Evolutionary conservation across 2,888 invertebrate species (phyloP).

Genomic region (Acronicta alni): DNA sequence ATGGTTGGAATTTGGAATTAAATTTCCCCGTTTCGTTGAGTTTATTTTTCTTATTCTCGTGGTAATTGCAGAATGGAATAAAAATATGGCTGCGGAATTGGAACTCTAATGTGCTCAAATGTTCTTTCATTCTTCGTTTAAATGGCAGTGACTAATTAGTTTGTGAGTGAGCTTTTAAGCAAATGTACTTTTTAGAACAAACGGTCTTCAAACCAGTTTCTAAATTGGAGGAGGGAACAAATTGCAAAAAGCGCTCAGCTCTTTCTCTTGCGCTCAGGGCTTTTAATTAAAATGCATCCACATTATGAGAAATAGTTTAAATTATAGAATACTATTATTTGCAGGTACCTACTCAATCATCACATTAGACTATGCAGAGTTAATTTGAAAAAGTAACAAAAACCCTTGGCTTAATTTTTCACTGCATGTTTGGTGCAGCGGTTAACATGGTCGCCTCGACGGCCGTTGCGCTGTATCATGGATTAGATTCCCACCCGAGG

Average conservation of each 20-base stretch:
- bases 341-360: too few species aligned
- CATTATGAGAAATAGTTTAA: neutral
- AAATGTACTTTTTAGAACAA: constrained; percentile 18
- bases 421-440: too few species aligned
- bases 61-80: constrained; percentile 2
- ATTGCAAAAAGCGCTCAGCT: constrained; percentile 6
- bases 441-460: too few species aligned
- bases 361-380: too few species aligned
- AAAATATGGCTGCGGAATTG: constrained; percentile 1
- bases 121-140: constrained; percentile 3
- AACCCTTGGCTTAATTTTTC: too few species aligned
- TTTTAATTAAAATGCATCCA: constrained; percentile 12
- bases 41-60: constrained; percentile 7
- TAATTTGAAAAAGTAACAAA: too few species aligned
- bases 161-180: constrained; percentile 20
- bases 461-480: too few species aligned
- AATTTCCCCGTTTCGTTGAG: constrained; percentile 1
- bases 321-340: too few species aligned
- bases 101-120: neutral
- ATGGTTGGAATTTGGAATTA: constrained; percentile 10
- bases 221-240: constrained; percentile 2
- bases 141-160: constrained; percentile 14
- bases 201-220: constrained; percentile 11
- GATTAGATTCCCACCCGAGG: too few species aligned
- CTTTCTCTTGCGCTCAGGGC: too few species aligned